Evolutionary conservation across 2,888 invertebrate species (phyloP).

Genomic region (Drosophila suboccidentalis): DNA sequence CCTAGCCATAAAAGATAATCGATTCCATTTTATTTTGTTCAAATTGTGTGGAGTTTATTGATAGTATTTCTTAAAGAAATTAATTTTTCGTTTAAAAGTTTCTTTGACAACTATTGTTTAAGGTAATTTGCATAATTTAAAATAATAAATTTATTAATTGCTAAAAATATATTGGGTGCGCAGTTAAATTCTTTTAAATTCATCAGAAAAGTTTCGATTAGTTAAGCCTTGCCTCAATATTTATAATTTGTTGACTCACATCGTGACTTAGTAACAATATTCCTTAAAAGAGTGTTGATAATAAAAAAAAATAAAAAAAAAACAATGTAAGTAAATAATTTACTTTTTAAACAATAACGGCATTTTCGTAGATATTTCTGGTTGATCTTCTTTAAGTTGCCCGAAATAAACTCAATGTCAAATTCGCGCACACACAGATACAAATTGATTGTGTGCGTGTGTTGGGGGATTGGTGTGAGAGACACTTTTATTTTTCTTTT

Average conservation of each 20-base stretch:
- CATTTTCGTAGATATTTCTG: slow-evolving; percentile 46
- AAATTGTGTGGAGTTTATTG: not conserved
- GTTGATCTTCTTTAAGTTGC: slow-evolving; percentile 55
- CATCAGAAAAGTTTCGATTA: no score
- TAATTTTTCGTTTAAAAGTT: not conserved
- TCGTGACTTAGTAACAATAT: slow-evolving; percentile 7
- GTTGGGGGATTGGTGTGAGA: slow-evolving; percentile 28
- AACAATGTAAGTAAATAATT: slow-evolving; percentile 44
- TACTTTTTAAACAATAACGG: slow-evolving; percentile 53
- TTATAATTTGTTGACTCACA: not conserved
- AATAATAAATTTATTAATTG: not conserved
- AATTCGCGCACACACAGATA: slow-evolving; percentile 43
- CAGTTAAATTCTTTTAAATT: no score
- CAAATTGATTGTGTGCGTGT: slow-evolving; percentile 17
- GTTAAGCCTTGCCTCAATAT: no score
- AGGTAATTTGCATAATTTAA: not conserved
- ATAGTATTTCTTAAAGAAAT: not conserved
- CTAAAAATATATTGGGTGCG: no score
- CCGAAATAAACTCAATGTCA: slow-evolving; percentile 83
- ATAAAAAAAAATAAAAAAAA: not conserved
- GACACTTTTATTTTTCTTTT: slow-evolving; percentile 49
- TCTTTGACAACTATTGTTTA: not conserved
- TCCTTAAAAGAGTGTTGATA: not conserved
- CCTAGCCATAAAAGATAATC: not conserved
- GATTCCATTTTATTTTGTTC: not conserved